Conservation (phyloP, 2,113 vertebrate species). For the Maccullochella peelii region DNA sequence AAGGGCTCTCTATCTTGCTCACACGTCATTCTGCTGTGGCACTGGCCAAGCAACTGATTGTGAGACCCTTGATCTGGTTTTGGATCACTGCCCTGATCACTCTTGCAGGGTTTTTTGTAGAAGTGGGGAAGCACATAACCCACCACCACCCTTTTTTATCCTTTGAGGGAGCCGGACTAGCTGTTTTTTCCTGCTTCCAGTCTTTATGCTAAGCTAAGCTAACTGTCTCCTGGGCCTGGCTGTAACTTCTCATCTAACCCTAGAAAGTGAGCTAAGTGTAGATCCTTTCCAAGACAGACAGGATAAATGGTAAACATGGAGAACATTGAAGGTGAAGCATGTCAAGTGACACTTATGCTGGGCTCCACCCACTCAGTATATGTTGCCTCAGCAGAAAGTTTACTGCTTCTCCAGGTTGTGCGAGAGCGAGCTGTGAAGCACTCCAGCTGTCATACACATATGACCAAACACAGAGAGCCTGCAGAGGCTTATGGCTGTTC, state of each 20-base stretch:
- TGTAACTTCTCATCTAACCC: background rate
- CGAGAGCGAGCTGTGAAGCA: background rate
- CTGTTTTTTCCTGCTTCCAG: background rate
- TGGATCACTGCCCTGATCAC: background rate
- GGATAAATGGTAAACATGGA: background rate
- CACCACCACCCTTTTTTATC: too few species aligned
- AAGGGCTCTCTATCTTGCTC: constrained; percentile 25
- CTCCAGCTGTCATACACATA: background rate
- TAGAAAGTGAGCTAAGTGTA: background rate
- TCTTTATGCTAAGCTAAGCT: too few species aligned
- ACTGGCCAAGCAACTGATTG: background rate
- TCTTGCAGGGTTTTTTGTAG: background rate
- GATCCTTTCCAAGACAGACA: background rate
- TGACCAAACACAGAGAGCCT: background rate
- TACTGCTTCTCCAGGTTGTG: background rate
- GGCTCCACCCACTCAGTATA: background rate
- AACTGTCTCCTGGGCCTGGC: background rate
- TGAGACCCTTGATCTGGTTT: constrained; percentile 27
- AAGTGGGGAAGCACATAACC: background rate
- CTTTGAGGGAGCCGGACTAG: background rate
- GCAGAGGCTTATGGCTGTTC: background rate
- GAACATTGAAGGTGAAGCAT: background rate
- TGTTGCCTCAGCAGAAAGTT: background rate
- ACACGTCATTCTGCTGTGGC: background rate
- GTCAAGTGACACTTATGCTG: background rate